A percentile compares a stretch with the other conserved stretches of the same genome.
Conservation (phyloP, 2,888 invertebrate species). For the Agrypnus murinus region DNA sequence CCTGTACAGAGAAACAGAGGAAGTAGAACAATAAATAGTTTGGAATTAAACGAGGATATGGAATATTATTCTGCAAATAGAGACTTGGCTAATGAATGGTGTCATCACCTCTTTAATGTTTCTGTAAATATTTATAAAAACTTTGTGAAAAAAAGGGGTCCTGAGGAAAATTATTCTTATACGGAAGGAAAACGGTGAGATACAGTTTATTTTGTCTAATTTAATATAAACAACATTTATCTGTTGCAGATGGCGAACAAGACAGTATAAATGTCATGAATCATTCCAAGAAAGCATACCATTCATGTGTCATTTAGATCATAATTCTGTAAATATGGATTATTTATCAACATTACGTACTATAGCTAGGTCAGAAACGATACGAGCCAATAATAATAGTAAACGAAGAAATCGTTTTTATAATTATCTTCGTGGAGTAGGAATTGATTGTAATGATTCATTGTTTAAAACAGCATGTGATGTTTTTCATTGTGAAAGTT, state of each 20-base stretch:
- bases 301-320: conserved; percentile 72
- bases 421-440: conserved; percentile 76
- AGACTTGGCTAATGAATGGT: conserved; percentile 44
- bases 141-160: background rate
- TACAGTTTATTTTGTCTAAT: conserved; percentile 60
- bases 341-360: conserved; percentile 81
- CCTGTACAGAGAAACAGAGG: conserved; percentile 62
- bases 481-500: conserved; percentile 27
- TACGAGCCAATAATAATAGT: conserved; percentile 74
- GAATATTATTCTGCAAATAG: conserved; percentile 30
- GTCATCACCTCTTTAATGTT: conserved; percentile 35
- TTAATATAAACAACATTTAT: conserved; percentile 57
- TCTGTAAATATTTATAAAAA: conserved; percentile 29
- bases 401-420: conserved; percentile 85
- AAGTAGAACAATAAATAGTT: conserved; percentile 64
- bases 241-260: conserved; percentile 71
- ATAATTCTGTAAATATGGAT: conserved; percentile 77
- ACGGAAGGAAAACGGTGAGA: conserved; percentile 62
- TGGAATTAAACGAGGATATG: conserved; percentile 57
- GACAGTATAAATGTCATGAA: conserved; percentile 66
- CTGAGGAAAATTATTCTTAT: conserved; percentile 59
- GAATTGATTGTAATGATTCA: conserved; percentile 46
- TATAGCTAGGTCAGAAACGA: conserved; percentile 81
- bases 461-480: conserved; percentile 37
- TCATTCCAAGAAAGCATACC: conserved; percentile 74